phyloP scores from a whole-genome alignment of 2,113 vertebrate genomes.

The Zosterops lateralis region DNA sequence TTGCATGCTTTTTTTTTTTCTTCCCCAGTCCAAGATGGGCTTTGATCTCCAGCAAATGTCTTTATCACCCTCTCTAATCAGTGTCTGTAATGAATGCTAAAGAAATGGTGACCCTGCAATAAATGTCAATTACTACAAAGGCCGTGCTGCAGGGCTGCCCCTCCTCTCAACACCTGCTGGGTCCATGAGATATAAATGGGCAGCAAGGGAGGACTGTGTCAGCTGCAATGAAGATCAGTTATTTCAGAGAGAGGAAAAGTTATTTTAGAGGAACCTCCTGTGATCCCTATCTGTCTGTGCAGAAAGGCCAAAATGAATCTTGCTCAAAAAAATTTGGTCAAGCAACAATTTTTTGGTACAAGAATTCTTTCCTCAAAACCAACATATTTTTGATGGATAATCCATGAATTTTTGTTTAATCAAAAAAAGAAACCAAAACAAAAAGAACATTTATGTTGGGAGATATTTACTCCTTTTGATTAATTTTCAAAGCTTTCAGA shows the following conservation, averaged over 20 bases:
- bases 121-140: not conserved
- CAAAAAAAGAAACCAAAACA: not conserved
- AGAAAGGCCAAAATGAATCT: not conserved
- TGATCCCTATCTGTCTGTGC: not conserved
- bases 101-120: not conserved
- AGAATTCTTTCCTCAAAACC: not conserved
- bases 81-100: not conserved
- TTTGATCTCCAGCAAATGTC: not conserved
- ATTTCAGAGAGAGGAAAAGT: not conserved
- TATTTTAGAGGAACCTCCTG: not conserved
- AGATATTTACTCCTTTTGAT: not conserved
- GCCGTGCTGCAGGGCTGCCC: not conserved
- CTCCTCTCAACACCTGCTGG: not conserved
- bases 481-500: not conserved
- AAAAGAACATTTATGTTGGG: not conserved
- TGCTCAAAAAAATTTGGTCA: not conserved
- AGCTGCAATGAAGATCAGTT: not conserved
- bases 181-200: not conserved
- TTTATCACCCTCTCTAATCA: conserved; percentile 1
- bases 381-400: not conserved
- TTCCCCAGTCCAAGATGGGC: not conserved
- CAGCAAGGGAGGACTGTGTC: not conserved
- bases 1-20: not conserved
- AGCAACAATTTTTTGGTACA: not conserved
- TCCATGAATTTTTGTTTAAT: not conserved